Percentiles rank a stretch among this genome's conserved stretches.
These are phyloP conservation scores for Burhinus bistriatus DNA, from an alignment of 2,113 vertebrate species.

Conservation along the genomic window DNA sequence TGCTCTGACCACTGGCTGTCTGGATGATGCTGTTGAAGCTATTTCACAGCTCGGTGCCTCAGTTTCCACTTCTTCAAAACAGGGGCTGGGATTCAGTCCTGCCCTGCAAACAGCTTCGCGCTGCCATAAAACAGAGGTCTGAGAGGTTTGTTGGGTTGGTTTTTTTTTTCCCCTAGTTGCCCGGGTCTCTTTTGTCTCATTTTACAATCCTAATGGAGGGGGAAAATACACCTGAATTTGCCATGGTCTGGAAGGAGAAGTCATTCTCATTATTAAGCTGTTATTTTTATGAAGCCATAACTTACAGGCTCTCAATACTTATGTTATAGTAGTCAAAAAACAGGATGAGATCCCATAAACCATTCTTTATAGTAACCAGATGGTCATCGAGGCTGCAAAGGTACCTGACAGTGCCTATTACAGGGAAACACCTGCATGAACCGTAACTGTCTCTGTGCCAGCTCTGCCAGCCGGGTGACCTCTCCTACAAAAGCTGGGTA, in stretches of 20 bases:
- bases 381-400: constrained; percentile 34
- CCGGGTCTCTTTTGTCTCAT: background rate
- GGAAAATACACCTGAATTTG: background rate
- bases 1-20: background rate
- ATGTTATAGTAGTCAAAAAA: constrained; percentile 27
- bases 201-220: background rate
- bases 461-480: background rate
- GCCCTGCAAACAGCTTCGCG: background rate
- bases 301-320: constrained; percentile 27
- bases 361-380: constrained; percentile 57
- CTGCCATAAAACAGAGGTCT: background rate
- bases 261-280: constrained; percentile 60
- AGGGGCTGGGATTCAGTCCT: background rate
- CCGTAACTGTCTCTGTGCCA: background rate
- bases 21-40: background rate
- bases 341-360: constrained; percentile 52
- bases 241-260: constrained; percentile 9
- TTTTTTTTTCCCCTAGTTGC: background rate
- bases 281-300: constrained; percentile 57
- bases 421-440: background rate
- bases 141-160: background rate
- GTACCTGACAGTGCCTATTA: constrained; percentile 23
- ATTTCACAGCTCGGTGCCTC: background rate
- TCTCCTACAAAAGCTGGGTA: background rate
- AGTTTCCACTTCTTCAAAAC: background rate